A percentile compares a stretch with the other conserved stretches of the same genome.
phyloP scores from a whole-genome alignment of 2,888 invertebrate genomes.

The Pyrrhia umbra region DNA sequence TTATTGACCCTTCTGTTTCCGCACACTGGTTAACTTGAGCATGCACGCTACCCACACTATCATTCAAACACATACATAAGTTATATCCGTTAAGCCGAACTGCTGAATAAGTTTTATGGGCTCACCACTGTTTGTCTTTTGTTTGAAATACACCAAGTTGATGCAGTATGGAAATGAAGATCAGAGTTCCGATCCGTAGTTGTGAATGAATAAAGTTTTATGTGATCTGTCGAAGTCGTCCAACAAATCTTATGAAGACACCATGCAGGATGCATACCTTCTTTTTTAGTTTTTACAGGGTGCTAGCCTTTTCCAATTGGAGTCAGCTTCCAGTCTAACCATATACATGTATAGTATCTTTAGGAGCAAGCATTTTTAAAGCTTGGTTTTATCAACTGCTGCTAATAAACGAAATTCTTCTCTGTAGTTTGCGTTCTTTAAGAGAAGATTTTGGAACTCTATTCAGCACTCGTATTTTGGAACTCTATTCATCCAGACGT shows the following conservation, averaged over 20 bases:
- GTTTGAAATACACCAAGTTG: slow-evolving; percentile 33
- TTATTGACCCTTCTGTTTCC: background rate
- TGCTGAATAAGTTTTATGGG: slow-evolving; percentile 57
- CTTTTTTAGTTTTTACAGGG: too few relatives aligned
- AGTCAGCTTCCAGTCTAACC: too few relatives aligned
- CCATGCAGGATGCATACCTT: too few relatives aligned
- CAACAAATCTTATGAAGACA: slow-evolving; percentile 12
- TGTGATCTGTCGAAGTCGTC: slow-evolving; percentile 5
- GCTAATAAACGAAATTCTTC: too few relatives aligned
- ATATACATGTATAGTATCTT: too few relatives aligned
- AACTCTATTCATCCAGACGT: too few relatives aligned
- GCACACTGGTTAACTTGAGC: background rate
- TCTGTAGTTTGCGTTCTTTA: too few relatives aligned
- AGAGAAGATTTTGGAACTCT: too few relatives aligned
- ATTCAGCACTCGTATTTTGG: too few relatives aligned
- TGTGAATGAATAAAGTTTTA: slow-evolving; percentile 38
- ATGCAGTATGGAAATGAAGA: slow-evolving; percentile 50
- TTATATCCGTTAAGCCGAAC: slow-evolving; percentile 49
- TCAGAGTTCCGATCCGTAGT: slow-evolving; percentile 17
- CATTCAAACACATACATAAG: slow-evolving; percentile 38
- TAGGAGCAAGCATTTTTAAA: too few relatives aligned
- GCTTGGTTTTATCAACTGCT: too few relatives aligned
- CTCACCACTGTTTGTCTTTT: slow-evolving; percentile 55
- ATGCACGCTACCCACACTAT: background rate
- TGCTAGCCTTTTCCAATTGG: too few relatives aligned